These are phyloP conservation scores for Euclidia mi DNA, from an alignment of 2,888 invertebrate species.

Conservation along the genomic window DNA sequence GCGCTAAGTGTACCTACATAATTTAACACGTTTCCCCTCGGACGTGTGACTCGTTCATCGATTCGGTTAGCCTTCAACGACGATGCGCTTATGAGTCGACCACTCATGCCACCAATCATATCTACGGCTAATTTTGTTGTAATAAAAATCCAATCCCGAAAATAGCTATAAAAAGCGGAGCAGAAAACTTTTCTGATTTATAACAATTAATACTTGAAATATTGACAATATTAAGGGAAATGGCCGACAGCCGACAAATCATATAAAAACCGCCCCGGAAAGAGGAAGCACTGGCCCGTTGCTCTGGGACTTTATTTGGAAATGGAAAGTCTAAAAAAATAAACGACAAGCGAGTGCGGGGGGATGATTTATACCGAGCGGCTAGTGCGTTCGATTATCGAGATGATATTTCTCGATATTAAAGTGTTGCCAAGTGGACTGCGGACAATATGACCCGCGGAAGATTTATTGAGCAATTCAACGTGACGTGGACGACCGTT, in stretches of 20 bases:
- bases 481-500: conserved; percentile 86
- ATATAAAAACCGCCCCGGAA: conserved; percentile 89
- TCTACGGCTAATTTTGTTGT: conserved; percentile 71
- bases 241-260: conserved; percentile 88
- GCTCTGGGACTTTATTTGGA: conserved; percentile 89
- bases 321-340: conserved; percentile 90
- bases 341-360: conserved; percentile 83
- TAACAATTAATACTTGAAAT: conserved; percentile 90
- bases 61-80: conserved; percentile 67
- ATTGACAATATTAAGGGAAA: conserved; percentile 90
- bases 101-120: conserved; percentile 26
- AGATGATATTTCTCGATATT: conserved; percentile 90
- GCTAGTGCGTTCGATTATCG: conserved; percentile 88
- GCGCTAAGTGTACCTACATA: conserved; percentile 88
- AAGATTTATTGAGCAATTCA: conserved; percentile 89
- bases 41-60: conserved; percentile 73
- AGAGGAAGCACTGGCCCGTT: conserved; percentile 88
- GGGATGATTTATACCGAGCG: conserved; percentile 85
- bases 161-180: conserved; percentile 76
- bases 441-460: conserved; percentile 89
- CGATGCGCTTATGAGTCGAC: conserved; percentile 51
- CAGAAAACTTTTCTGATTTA: conserved; percentile 86
- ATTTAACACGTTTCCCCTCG: conserved; percentile 84
- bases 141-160: conserved; percentile 82
- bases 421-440: conserved; percentile 89